Base-by-base conservation (phyloP, 2,888 invertebrate genomes). In the Teleogryllus oceanicus region DNA sequence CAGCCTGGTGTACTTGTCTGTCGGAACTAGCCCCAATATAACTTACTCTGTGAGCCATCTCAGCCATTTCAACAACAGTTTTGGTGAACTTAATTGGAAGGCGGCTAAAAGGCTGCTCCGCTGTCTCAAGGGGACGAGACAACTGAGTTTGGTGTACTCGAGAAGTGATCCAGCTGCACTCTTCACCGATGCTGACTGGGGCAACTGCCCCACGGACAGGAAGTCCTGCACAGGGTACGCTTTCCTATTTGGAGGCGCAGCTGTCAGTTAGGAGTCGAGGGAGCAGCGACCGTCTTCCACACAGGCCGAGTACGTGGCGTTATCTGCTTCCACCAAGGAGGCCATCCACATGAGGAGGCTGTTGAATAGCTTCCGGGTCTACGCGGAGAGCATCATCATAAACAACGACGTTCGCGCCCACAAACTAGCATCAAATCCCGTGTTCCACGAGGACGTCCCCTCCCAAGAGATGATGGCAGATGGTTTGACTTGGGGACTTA, bases 101-200 rank as follows among this genome's bases (percentile, higher is more conserved):
- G 84, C 84, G 2, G 85, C 85, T 0, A 85, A 86, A 78, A 80
- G 84, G 4, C 83, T 86, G 0, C 79, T 86, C 5, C 81, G 84
- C 4, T 86, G 86, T 78, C 76, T 85, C 18, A 83, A 83, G 78
- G 83, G 82, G 24, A 85, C 84, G 4, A 78, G 78, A 10, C 77
- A 84, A 75, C 49, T 83, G 11, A 83, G 84, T 49, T 78, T 86
- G 11, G 21, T 62, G 51, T 86, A 82, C 80, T 78, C 76, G 21
- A 21, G 21, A 21, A 21, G 21, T 21, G 1, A 21, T 1, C 21
- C 21, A 21, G 18, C 85, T 11, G 16, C 18, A 13, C 84, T 84
- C 13, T 86, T 81, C 77, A 82, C 82, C 4, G 86, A 86, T 82
- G 83, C 85, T 0, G 86, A 85, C 78, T 84, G 83, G 83, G 85